Conservation (phyloP, 2,797 vertebrate genomes). For the Sternotherus odoratus region DNA sequence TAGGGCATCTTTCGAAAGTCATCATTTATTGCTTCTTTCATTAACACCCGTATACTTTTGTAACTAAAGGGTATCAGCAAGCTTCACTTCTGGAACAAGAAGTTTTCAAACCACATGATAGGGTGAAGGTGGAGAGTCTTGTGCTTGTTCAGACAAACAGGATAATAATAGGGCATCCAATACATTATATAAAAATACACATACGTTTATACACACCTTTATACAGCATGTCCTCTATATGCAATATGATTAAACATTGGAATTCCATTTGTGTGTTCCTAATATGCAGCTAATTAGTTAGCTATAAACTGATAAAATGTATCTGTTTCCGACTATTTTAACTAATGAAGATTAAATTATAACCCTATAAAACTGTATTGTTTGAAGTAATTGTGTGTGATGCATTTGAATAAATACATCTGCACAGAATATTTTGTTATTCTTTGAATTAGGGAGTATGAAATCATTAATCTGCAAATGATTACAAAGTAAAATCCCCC, state of each 20-base stretch:
- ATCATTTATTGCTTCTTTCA: slow-evolving; percentile 76
- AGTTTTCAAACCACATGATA: slow-evolving; percentile 7
- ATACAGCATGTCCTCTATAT: slow-evolving; percentile 20
- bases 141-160: neutral
- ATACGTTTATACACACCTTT: slow-evolving; percentile 25
- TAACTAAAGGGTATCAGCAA: slow-evolving; percentile 48
- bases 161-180: neutral
- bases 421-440: neutral
- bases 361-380: neutral
- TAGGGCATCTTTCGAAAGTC: slow-evolving; percentile 69
- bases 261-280: neutral
- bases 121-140: neutral
- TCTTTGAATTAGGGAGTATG: neutral
- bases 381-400: slow-evolving; percentile 22
- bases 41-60: slow-evolving; percentile 64
- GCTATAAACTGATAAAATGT: neutral
- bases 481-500: neutral
- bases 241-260: neutral
- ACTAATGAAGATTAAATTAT: neutral
- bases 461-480: neutral
- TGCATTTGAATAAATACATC: slow-evolving; percentile 28
- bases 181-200: slow-evolving; percentile 33
- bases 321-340: neutral
- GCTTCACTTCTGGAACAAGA: slow-evolving; percentile 7
- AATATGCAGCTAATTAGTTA: neutral